Conservation (phyloP, 1,140 invertebrate genomes). For the Rhizoglyphus robini region DNA sequence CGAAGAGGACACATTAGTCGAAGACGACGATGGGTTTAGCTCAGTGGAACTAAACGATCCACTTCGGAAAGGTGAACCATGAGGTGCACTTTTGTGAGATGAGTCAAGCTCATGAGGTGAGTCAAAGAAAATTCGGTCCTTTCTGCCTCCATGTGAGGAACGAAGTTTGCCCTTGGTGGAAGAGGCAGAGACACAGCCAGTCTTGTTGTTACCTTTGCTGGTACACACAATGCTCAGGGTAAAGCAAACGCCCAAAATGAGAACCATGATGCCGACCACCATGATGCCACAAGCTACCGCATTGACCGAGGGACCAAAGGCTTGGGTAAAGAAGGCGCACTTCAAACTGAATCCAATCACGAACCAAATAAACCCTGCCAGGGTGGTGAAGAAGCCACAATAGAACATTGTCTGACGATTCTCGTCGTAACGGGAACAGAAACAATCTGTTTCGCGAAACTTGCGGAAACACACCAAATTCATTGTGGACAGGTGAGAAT, state of each 20-base stretch:
- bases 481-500: background rate
- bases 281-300: constrained; percentile 4
- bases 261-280: constrained; percentile 6
- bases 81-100: background rate
- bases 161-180: background rate
- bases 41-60: background rate
- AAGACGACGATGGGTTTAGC: background rate
- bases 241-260: background rate
- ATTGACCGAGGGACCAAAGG: constrained; percentile 1
- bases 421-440: constrained; percentile 12
- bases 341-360: constrained; percentile 7
- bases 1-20: background rate
- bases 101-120: background rate
- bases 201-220: background rate
- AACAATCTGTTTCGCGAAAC: constrained; percentile 1
- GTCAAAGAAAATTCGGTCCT: background rate
- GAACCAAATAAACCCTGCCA: constrained; percentile 12
- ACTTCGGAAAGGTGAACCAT: background rate
- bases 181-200: background rate
- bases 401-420: constrained; percentile 16
- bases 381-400: constrained; percentile 9
- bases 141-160: background rate
- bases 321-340: constrained; percentile 9
- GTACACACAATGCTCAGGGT: background rate
- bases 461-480: background rate